These are phyloP conservation scores for Microcaecilia unicolor DNA, from an alignment of 2,797 vertebrate genomes.

Conservation along the genomic window DNA sequence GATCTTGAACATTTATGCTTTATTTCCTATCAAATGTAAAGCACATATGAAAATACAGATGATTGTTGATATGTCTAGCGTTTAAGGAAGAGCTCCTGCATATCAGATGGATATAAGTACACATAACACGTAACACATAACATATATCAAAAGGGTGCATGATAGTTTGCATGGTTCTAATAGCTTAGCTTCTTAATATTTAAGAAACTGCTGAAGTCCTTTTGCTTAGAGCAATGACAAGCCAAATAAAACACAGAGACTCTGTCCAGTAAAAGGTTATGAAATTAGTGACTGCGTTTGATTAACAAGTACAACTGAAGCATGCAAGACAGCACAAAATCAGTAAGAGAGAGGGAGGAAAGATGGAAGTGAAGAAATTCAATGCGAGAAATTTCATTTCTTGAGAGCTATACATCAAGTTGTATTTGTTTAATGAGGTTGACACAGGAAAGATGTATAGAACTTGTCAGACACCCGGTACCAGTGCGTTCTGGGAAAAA, in stretches of 20 bases:
- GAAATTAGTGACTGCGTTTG: background rate
- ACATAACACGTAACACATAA: background rate
- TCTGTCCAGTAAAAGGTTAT: background rate
- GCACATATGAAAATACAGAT: background rate
- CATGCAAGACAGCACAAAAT: slow-evolving; percentile 2
- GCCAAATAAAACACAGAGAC: background rate
- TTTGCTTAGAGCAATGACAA: background rate
- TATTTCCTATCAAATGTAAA: background rate
- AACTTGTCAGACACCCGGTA: slow-evolving; percentile 84
- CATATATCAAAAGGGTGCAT: background rate
- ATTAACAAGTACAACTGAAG: background rate
- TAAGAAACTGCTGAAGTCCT: background rate
- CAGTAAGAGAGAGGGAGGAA: background rate
- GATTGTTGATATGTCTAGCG: background rate
- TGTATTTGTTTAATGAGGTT: slow-evolving; percentile 87
- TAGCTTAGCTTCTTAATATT: background rate
- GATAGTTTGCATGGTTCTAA: background rate
- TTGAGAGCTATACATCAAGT: slow-evolving; percentile 75
- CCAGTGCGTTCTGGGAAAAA: slow-evolving; percentile 73
- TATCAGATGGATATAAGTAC: slow-evolving; percentile 7
- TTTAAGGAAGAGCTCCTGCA: background rate
- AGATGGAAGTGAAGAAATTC: slow-evolving; percentile 36
- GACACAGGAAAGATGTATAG: slow-evolving; percentile 86
- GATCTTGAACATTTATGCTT: background rate
- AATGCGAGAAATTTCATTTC: slow-evolving; percentile 65